These are phyloP conservation scores for Gnathonemus echidnorhynchus DNA, from an alignment of 2,113 vertebrate species.

Conservation along the genomic window DNA sequence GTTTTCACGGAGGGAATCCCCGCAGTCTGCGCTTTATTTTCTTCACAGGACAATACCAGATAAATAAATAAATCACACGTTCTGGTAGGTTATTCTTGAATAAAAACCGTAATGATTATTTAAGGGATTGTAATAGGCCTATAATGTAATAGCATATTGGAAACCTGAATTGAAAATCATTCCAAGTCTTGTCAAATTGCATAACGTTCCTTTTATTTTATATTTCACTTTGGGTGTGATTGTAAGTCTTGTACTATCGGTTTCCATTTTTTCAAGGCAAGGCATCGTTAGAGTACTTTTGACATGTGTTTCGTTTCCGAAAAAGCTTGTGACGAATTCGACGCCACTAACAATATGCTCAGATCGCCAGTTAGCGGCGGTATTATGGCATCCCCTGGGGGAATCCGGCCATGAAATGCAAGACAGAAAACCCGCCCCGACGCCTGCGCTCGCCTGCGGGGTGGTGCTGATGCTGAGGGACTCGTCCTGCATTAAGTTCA, in stretches of 20 bases:
- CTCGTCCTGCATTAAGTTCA: conserved; percentile 47
- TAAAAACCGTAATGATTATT: not conserved
- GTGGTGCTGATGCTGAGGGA: conserved; percentile 50
- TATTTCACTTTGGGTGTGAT: not conserved
- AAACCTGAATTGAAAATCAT: not conserved
- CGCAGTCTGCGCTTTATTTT: not conserved
- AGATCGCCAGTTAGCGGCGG: not conserved
- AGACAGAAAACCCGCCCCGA: conserved; percentile 23
- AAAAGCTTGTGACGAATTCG: conserved; percentile 23
- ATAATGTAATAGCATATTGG: not conserved
- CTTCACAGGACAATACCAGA: not conserved
- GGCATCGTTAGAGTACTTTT: not conserved
- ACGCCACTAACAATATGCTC: not conserved
- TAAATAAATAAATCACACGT: not conserved
- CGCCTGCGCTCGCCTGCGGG: conserved; percentile 45
- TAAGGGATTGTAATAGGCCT: not conserved
- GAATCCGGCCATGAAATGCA: conserved; percentile 9
- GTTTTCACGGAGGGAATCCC: not conserved
- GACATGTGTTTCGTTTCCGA: not conserved
- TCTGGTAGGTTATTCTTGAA: not conserved
- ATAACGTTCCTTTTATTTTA: not conserved
- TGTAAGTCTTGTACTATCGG: not conserved
- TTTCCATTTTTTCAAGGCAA: not conserved
- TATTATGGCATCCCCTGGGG: conserved; percentile 25
- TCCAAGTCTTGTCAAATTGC: not conserved